These are phyloP conservation scores for Daktulosphaira vitifoliae DNA, from an alignment of 1,140 invertebrate genomes.

Conservation along the genomic window DNA sequence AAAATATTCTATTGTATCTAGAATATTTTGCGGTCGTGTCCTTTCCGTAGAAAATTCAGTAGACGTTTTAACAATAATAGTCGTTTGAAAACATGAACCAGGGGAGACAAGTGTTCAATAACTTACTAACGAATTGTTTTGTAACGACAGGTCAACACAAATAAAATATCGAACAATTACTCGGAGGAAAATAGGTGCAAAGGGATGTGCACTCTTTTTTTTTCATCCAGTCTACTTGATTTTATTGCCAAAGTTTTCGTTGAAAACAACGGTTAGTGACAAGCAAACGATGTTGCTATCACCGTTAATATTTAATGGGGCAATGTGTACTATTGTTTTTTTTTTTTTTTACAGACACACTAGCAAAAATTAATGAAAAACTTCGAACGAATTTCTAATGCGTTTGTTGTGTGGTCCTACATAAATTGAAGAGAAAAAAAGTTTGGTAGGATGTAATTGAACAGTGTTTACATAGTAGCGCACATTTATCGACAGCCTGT, in stretches of 20 bases:
- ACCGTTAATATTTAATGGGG: constrained; percentile 10
- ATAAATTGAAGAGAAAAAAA: constrained; percentile 22
- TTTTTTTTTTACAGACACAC: background rate
- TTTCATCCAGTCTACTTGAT: background rate
- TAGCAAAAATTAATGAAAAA: constrained; percentile 19
- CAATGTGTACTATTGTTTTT: constrained; percentile 18
- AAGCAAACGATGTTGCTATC: constrained; percentile 4
- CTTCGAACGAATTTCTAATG: constrained; percentile 3
- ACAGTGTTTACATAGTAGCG: background rate
- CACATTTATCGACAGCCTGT: background rate
- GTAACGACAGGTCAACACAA: background rate
- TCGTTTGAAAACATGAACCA: too few species aligned
- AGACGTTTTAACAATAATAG: too few species aligned
- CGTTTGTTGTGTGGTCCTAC: constrained; percentile 6
- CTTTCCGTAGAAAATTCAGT: too few species aligned
- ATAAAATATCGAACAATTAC: constrained; percentile 30
- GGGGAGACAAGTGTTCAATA: too few species aligned
- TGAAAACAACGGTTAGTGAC: constrained; percentile 31
- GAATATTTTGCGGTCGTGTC: too few species aligned
- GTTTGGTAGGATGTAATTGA: too few species aligned
- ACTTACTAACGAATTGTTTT: background rate
- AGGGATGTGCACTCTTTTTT: constrained; percentile 1
- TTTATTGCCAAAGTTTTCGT: constrained; percentile 27
- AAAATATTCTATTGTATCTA: too few species aligned
- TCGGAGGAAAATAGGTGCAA: constrained; percentile 17